Conservation (phyloP, 2,888 invertebrate genomes). For the Conops quadrifasciatus region DNA sequence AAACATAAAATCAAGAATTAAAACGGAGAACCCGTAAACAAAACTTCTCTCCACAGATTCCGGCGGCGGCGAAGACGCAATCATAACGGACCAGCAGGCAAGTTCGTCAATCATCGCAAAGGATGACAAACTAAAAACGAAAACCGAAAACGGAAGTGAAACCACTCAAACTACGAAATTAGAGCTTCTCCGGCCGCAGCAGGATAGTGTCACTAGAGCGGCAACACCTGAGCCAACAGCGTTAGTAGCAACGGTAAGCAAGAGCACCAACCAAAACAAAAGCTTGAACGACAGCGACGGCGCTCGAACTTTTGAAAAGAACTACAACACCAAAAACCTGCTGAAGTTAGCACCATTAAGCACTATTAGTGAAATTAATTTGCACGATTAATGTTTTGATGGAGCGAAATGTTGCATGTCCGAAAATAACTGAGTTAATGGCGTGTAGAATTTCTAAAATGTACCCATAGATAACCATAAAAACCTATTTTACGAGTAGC, state of each 20-base stretch:
- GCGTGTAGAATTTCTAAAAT: no score
- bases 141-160: neutral
- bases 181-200: neutral
- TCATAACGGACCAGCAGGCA: neutral
- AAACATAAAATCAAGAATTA: no score
- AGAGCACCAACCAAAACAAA: neutral
- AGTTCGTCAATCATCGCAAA: neutral
- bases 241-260: constrained; percentile 29
- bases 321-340: constrained; percentile 12
- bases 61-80: neutral
- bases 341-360: constrained; percentile 67
- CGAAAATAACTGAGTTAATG: no score
- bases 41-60: neutral
- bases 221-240: neutral
- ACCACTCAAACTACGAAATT: neutral
- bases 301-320: neutral
- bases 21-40: neutral
- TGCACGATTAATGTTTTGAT: constrained; percentile 3
- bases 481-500: neutral
- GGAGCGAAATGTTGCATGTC: neutral
- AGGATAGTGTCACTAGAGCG: neutral
- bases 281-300: neutral
- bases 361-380: constrained; percentile 67
- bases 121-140: neutral
- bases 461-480: neutral